Evolutionary conservation across 2,888 invertebrate genomes (phyloP).

Genomic region (Drosophila diplacantha): DNA sequence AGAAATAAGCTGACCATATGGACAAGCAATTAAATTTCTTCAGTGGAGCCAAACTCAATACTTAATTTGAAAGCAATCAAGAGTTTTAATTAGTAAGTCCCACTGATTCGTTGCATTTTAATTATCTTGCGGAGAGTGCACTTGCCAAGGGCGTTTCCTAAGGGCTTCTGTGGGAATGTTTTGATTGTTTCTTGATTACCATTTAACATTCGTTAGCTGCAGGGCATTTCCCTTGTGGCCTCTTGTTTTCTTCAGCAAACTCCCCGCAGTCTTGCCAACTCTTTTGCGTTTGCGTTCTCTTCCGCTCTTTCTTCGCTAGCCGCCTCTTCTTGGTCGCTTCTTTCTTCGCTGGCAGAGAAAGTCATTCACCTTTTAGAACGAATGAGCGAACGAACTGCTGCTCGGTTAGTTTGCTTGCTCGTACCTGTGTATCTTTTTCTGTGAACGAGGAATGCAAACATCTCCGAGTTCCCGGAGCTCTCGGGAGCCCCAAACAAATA

Average conservation of each 20-base stretch:
- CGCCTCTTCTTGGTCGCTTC: slow-evolving; percentile 16
- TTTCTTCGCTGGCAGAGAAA: slow-evolving; percentile 52
- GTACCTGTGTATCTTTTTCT: slow-evolving; percentile 28
- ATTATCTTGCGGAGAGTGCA: slow-evolving; percentile 17
- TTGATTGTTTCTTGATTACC: slow-evolving; percentile 44
- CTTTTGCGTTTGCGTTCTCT: slow-evolving; percentile 24
- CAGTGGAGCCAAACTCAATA: neutral
- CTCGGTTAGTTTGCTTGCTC: slow-evolving; percentile 26
- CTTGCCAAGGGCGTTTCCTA: slow-evolving; percentile 17
- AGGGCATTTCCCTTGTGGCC: slow-evolving; percentile 26
- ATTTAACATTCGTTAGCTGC: slow-evolving; percentile 55
- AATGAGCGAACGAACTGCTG: slow-evolving; percentile 6
- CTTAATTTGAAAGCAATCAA: slow-evolving; percentile 4
- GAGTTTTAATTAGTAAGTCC: slow-evolving; percentile 3
- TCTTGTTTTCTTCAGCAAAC: slow-evolving; percentile 25
- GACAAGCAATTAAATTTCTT: slow-evolving; percentile 6
- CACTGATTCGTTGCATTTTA: slow-evolving; percentile 3
- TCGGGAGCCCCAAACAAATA: slow-evolving; percentile 30
- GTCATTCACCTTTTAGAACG: slow-evolving; percentile 65
- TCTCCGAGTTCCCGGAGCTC: slow-evolving; percentile 12
- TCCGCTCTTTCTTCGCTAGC: slow-evolving; percentile 14
- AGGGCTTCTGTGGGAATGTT: slow-evolving; percentile 24
- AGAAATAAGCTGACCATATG: neutral
- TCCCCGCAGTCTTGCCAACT: slow-evolving; percentile 18
- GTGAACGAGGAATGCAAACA: slow-evolving; percentile 60